Evolutionary conservation across 1,140 invertebrate species (phyloP).

Genomic region (Helicoverpa zea): DNA sequence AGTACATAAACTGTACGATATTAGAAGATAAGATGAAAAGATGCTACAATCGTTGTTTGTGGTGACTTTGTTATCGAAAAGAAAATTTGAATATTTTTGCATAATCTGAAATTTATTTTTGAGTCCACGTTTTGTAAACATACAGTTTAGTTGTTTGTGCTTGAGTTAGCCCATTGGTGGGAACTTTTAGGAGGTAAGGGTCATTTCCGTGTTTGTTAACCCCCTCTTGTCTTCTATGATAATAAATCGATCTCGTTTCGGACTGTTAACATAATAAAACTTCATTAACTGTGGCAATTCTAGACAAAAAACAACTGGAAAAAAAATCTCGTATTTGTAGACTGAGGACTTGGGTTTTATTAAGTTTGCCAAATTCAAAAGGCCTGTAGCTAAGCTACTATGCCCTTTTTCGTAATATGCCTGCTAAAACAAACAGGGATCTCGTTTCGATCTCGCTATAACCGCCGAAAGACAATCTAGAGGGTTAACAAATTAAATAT

Average conservation of each 20-base stretch:
- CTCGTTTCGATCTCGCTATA: not conserved
- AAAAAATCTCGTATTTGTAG: too few species aligned
- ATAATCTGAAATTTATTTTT: constrained; percentile 46
- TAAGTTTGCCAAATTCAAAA: too few species aligned
- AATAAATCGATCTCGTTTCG: not conserved
- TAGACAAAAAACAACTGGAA: too few species aligned
- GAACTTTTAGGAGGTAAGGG: not conserved
- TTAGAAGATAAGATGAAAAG: constrained; percentile 23
- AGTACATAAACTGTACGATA: constrained; percentile 43
- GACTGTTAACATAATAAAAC: not conserved
- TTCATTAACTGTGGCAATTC: too few species aligned
- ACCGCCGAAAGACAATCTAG: not conserved
- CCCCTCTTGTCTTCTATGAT: not conserved
- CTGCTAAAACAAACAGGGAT: not conserved
- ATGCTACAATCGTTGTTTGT: constrained; percentile 12
- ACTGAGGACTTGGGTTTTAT: too few species aligned
- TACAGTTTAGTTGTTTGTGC: constrained; percentile 30
- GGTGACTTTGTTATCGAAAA: constrained; percentile 32
- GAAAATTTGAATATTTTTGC: constrained; percentile 45
- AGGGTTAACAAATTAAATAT: not conserved
- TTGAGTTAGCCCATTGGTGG: constrained; percentile 20
- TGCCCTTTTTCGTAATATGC: not conserved
- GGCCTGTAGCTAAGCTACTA: too few species aligned
- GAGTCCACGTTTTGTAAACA: constrained; percentile 37
- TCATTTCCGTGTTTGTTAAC: not conserved